These are phyloP conservation scores for Oegoconia quadripuncta DNA, from an alignment of 2,888 invertebrate species.

Conservation along the genomic window DNA sequence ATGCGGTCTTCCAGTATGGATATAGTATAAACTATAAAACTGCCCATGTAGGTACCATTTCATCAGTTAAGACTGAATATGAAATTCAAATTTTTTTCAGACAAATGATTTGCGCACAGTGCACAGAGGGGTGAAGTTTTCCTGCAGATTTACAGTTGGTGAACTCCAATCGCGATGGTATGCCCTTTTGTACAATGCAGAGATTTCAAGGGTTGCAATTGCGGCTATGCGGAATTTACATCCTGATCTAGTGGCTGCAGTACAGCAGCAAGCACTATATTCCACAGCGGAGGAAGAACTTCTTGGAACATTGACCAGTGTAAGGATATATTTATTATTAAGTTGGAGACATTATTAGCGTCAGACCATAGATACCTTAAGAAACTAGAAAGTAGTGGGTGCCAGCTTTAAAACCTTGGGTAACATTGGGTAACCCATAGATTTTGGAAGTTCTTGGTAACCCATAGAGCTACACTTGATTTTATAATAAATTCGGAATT, in stretches of 20 bases:
- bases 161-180: conserved; percentile 98
- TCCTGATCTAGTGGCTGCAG: conserved; percentile 91
- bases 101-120: conserved; percentile 90
- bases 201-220: conserved; percentile 93
- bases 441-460: no score
- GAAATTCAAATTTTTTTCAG: no score
- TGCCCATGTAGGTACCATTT: no score
- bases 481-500: no score
- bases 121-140: conserved; percentile 95
- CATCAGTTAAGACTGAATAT: no score
- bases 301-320: conserved; percentile 87
- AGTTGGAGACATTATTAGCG: background rate
- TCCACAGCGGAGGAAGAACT: conserved; percentile 94
- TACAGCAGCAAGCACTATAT: conserved; percentile 93
- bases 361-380: no score
- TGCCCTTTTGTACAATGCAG: conserved; percentile 95
- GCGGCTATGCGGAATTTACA: conserved; percentile 96
- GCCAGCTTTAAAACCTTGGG: no score
- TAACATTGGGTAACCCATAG: no score
- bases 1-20: no score
- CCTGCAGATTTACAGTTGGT: conserved; percentile 94
- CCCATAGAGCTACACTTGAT: no score
- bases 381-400: no score
- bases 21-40: no score
- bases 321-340: conserved; percentile 30